Evolutionary conservation across 2,888 invertebrate species (phyloP).

Genomic region (Morpho helenor): DNA sequence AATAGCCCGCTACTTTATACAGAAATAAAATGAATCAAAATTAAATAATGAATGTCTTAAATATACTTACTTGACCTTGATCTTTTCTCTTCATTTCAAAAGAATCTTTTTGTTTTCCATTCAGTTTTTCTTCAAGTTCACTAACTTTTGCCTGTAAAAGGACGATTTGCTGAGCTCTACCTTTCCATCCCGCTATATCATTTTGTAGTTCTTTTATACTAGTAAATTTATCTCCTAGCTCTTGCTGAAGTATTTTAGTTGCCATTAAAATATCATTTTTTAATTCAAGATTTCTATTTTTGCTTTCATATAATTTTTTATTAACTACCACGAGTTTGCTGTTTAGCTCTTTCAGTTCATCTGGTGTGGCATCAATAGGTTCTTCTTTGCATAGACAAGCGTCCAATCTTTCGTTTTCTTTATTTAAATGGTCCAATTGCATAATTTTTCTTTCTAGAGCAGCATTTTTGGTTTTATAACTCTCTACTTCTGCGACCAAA

Average conservation of each 20-base stretch:
- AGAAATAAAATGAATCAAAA: too few species aligned
- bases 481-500: conserved; percentile 80
- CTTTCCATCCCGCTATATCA: conserved; percentile 84
- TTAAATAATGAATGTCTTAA: too few species aligned
- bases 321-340: conserved; percentile 80
- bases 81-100: conserved; percentile 51
- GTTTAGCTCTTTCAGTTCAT: conserved; percentile 79
- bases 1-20: too few species aligned
- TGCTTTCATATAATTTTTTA: conserved; percentile 83
- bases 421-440: conserved; percentile 57
- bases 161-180: conserved; percentile 87
- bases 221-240: conserved; percentile 85
- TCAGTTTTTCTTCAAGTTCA: conserved; percentile 83
- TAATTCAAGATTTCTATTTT: conserved; percentile 83
- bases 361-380: conserved; percentile 53
- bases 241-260: conserved; percentile 86
- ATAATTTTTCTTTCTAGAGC: conserved; percentile 72
- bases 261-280: conserved; percentile 86
- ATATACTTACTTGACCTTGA: conserved; percentile 45
- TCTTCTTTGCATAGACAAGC: conserved; percentile 67
- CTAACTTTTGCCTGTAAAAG: conserved; percentile 83
- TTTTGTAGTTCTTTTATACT: conserved; percentile 80
- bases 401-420: conserved; percentile 56
- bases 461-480: conserved; percentile 78
- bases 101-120: conserved; percentile 51